phyloP scores from a whole-genome alignment of 2,888 invertebrate genomes.

The Electrophaes corylata region DNA sequence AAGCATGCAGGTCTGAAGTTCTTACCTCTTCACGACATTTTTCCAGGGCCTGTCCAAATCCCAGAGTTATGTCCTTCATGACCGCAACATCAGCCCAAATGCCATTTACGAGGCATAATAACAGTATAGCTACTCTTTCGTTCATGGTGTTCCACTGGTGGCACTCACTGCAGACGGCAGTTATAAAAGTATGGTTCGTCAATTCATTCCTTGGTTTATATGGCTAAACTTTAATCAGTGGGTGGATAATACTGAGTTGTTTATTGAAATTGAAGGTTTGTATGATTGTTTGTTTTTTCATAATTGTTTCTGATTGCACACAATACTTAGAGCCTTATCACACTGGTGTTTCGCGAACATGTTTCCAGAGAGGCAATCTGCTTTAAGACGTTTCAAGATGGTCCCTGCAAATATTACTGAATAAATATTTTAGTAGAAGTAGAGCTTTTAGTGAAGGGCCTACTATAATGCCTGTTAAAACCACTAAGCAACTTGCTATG shows the following conservation, averaged over 20 bases:
- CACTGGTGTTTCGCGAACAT: too few species aligned
- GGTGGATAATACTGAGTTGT: conserved; percentile 14
- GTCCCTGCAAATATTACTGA: too few species aligned
- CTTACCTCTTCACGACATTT: conserved; percentile 69
- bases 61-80: conserved; percentile 77
- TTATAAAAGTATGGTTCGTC: neutral
- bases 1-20: neutral
- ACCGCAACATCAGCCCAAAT: conserved; percentile 52
- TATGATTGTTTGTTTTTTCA: conserved; percentile 19
- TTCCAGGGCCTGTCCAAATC: conserved; percentile 74
- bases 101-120: conserved; percentile 29
- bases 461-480: too few species aligned
- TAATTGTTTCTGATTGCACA: neutral
- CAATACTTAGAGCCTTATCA: neutral
- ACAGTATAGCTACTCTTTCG: conserved; percentile 25
- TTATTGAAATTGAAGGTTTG: conserved; percentile 12
- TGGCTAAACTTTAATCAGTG: conserved; percentile 10
- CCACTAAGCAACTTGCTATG: too few species aligned
- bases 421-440: too few species aligned
- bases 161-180: neutral
- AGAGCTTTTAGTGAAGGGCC: too few species aligned
- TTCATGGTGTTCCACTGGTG: conserved; percentile 20
- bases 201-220: conserved; percentile 8
- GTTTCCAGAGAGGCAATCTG: too few species aligned
- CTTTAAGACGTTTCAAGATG: too few species aligned